These are phyloP conservation scores for Trochalopteron elliotii DNA, from an alignment of 2,113 vertebrate species.

Conservation along the genomic window DNA sequence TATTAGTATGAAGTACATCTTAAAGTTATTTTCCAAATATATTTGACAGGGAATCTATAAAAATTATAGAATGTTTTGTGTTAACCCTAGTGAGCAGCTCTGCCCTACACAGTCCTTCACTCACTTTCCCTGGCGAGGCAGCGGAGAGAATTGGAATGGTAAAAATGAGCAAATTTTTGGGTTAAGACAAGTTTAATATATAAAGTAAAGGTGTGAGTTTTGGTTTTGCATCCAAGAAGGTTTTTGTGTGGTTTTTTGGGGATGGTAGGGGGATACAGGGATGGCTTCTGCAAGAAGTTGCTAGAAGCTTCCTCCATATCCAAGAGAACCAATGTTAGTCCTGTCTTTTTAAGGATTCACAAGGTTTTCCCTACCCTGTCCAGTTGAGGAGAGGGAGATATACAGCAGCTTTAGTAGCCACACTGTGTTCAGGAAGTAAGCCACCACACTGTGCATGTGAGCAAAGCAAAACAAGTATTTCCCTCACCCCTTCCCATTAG, in stretches of 20 bases:
- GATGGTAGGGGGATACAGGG: accelerated
- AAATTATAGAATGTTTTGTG: not conserved
- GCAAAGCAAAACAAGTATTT: not conserved
- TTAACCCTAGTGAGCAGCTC: not conserved
- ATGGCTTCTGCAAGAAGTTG: not conserved
- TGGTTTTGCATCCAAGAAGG: not conserved
- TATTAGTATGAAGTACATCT: not conserved
- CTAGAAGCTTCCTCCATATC: not conserved
- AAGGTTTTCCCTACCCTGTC: not conserved
- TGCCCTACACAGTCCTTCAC: accelerated
- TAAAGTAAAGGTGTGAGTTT: not conserved
- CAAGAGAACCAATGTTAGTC: not conserved
- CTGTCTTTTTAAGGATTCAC: not conserved
- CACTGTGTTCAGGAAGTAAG: not conserved
- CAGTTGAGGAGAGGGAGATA: not conserved
- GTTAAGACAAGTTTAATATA: not conserved
- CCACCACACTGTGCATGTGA: not conserved
- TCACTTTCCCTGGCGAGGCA: accelerated
- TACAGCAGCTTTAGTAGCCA: not conserved
- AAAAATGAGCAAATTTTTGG: not conserved
- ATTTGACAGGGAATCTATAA: not conserved
- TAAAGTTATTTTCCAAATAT: not conserved
- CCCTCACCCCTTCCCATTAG: not conserved
- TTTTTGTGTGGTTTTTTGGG: accelerated
- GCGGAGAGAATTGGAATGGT: not conserved